Evolutionary conservation across 1,140 invertebrate species (phyloP), one percentile per base, ranked within the genome.

Genomic region (Elysia chlorotica): DNA sequence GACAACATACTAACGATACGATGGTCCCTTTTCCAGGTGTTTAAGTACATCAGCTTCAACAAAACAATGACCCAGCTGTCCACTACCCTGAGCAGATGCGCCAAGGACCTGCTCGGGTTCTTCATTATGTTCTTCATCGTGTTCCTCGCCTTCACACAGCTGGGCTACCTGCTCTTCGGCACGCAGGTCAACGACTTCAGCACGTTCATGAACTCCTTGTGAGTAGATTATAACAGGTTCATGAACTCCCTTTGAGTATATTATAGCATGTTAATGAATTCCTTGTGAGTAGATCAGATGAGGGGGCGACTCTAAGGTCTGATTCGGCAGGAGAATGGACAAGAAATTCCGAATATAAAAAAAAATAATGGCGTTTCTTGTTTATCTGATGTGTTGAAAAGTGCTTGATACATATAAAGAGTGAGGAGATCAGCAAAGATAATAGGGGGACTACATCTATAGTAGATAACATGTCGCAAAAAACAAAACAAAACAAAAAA

Each of bases 51-150:
- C 80, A 91, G 89, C 74, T 93, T 94, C 81, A 94, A 93, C 85
- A 93, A 92, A 85, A 93, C 93, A 0, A 93, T 94, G 90, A 91
- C 90, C 1, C 92, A 94, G 81, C 88, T 94, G 57, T 92, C 90
- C 36, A 90, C 90, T 2, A 94, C 93, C 1, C 83, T 94, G 6
- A 89, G 88, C 10, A 83, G 89, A 88, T 93, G 92, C 84, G 90
- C 92, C 1, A 92, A 91, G 76, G 93, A 94, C 83, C 88, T 95
- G 74, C 88, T 90, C 56, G 93, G 92, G n/a, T 95, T 95, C 83
- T 90, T 91, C 57, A 88, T 94, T 5, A 94, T 95, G 93, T 94
- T 95, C 86, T 92, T 93, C 79, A 93, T 95, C 75, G 91, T 94
- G 6, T 94, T 94, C 86, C 90, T 94, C 80, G 93, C 93, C 10